Percentiles rank a stretch among this genome's conserved stretches.
Conservation (phyloP, 2,797 vertebrate species). For the Darevskia nairensis region DNA sequence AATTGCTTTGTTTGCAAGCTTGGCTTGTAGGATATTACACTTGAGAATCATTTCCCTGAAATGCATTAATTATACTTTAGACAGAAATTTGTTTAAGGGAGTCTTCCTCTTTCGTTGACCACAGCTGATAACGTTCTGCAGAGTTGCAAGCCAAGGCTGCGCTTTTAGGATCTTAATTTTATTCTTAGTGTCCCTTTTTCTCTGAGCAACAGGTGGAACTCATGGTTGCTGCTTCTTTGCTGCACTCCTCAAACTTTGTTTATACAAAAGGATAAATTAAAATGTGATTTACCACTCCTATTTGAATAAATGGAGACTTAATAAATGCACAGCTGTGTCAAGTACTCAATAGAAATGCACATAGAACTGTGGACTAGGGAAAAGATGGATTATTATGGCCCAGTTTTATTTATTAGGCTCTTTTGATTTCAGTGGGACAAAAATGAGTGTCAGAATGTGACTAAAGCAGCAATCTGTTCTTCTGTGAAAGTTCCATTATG, state of each 20-base stretch:
- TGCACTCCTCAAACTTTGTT: background rate
- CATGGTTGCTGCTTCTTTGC: background rate
- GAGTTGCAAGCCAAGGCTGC: background rate
- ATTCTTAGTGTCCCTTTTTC: background rate
- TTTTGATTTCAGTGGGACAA: background rate
- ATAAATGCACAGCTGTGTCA: background rate
- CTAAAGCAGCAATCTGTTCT: background rate
- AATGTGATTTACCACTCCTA: background rate
- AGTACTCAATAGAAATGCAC: background rate
- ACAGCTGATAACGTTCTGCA: background rate
- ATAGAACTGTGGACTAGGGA: background rate
- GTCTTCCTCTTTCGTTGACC: constrained; percentile 68
- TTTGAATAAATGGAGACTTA: background rate
- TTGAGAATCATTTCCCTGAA: constrained; percentile 70
- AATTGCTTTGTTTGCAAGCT: constrained; percentile 78
- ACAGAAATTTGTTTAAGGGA: constrained; percentile 61
- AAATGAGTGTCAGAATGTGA: background rate
- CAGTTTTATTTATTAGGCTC: too few species aligned
- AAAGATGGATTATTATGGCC: background rate
- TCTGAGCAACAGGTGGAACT: background rate
- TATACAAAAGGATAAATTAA: background rate
- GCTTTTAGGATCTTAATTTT: background rate
- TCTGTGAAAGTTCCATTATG: background rate
- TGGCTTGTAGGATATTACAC: constrained; percentile 64
- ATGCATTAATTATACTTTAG: constrained; percentile 72